Percentiles rank a stretch among this genome's conserved stretches.
phyloP scores from a whole-genome alignment of 1,140 invertebrate species.

The Colletes latitarsis region DNA sequence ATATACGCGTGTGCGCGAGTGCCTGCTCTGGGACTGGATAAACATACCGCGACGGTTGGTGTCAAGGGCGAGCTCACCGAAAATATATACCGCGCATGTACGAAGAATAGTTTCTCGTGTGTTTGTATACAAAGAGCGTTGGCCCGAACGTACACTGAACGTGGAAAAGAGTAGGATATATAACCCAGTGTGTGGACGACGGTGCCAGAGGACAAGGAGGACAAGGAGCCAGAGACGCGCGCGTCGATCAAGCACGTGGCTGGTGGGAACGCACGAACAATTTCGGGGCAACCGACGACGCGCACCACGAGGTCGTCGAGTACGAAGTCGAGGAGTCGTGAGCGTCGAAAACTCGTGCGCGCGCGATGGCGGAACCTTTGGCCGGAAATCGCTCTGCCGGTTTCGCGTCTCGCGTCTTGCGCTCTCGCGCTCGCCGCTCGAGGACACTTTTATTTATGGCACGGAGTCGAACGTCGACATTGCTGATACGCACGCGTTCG shows the following conservation, averaged over 20 bases:
- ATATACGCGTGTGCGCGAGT: slow-evolving; percentile 44
- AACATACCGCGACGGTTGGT: slow-evolving; percentile 30
- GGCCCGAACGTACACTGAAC: neutral
- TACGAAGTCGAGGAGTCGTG: neutral
- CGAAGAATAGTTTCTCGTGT: neutral
- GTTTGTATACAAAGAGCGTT: slow-evolving; percentile 33
- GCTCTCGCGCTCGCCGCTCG: neutral
- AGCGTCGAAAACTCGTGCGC: neutral
- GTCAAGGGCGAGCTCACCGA: slow-evolving; percentile 24
- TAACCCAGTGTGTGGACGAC: neutral
- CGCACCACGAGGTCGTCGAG: neutral
- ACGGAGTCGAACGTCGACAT: neutral
- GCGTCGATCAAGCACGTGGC: slow-evolving; percentile 19
- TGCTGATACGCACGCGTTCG: neutral
- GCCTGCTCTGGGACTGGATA: slow-evolving; percentile 11
- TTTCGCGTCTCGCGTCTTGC: neutral
- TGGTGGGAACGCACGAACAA: neutral
- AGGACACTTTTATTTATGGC: slow-evolving; percentile 15
- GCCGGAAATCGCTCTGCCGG: slow-evolving; percentile 37
- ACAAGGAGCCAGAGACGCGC: neutral
- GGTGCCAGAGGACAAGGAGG: too few relatives aligned
- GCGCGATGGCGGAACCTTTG: slow-evolving; percentile 24
- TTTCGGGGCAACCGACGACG: neutral
- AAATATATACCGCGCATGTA: slow-evolving; percentile 4
- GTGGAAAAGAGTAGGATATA: neutral